A percentile compares a stretch with the other conserved stretches of the same genome.
Conservation (phyloP, 2,797 vertebrate species). For the Ctenosaura bakeri region DNA sequence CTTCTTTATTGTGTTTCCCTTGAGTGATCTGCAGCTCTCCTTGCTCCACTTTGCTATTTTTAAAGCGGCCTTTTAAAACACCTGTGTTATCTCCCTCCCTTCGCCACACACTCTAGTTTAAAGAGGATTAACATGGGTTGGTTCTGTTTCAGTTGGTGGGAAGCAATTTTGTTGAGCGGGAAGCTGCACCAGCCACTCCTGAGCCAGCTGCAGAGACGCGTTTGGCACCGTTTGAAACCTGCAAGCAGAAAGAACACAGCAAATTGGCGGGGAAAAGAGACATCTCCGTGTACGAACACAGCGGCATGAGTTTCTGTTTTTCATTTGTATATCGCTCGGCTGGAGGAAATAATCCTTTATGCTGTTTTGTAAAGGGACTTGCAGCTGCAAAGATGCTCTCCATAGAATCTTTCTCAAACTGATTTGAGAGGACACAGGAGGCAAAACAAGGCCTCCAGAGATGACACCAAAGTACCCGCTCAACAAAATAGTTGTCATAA, state of each 20-base stretch:
- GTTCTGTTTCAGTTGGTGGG: constrained; percentile 3
- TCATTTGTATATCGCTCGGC: neutral
- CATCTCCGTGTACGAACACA: neutral
- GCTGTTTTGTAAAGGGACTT: neutral
- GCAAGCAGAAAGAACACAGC: neutral
- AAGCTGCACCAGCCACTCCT: neutral
- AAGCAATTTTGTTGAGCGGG: neutral
- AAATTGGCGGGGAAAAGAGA: neutral
- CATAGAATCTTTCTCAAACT: neutral
- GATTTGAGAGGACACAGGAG: neutral
- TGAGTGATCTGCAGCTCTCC: neutral
- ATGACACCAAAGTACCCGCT: neutral
- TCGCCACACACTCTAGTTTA: neutral
- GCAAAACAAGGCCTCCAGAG: neutral
- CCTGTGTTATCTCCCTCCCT: neutral
- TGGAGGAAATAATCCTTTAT: neutral
- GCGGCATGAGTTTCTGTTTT: neutral
- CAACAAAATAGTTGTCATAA: neutral
- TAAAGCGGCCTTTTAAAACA: neutral
- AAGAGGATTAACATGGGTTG: neutral
- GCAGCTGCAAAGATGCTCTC: neutral
- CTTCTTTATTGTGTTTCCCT: neutral
- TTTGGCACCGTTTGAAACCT: neutral
- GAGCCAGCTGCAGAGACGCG: neutral
- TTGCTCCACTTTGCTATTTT: constrained; percentile 1